A percentile compares a stretch with the other conserved stretches of the same genome.
Conservation (phyloP, 2,888 invertebrate genomes). For the Euclidia mi region DNA sequence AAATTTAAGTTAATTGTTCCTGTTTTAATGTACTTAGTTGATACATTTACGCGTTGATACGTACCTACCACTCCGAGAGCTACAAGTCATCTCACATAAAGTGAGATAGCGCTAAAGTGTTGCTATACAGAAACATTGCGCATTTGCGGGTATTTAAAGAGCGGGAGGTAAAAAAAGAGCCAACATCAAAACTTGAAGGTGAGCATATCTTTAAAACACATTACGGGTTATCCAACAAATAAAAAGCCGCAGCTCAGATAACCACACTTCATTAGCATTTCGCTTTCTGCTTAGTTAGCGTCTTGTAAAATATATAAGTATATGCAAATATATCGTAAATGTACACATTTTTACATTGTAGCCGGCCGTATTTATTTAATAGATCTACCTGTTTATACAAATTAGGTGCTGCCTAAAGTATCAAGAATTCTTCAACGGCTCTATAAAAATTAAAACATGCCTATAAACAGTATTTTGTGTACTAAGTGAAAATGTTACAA, state of each 20-base stretch:
- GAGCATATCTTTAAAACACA: constrained; percentile 75
- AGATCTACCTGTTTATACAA: constrained; percentile 40
- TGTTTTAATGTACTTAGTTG: constrained; percentile 5
- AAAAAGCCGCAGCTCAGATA: constrained; percentile 69
- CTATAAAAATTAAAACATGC: constrained; percentile 35
- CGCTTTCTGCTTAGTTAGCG: constrained; percentile 64
- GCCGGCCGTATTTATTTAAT: constrained; percentile 40
- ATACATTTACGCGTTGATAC: constrained; percentile 1
- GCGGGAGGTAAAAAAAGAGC: constrained; percentile 54
- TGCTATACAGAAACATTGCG: constrained; percentile 44
- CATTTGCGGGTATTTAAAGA: constrained; percentile 55
- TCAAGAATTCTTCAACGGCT: constrained; percentile 25
- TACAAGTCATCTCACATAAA: constrained; percentile 33
- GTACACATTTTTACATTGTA: constrained; percentile 46
- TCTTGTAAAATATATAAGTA: constrained; percentile 63
- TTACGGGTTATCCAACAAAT: constrained; percentile 75
- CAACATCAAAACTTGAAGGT: constrained; percentile 66
- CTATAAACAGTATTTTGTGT: constrained; percentile 3
- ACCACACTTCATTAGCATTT: constrained; percentile 77
- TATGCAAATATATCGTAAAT: constrained; percentile 64
- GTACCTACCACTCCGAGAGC: constrained; percentile 11
- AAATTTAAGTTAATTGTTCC: constrained; percentile 15
- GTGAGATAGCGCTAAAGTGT: constrained; percentile 41
- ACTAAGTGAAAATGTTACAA: too few species aligned
- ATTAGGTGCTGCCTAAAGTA: constrained; percentile 39